Conservation (phyloP, 2,113 vertebrate species). For the Halcyon malimbica region DNA sequence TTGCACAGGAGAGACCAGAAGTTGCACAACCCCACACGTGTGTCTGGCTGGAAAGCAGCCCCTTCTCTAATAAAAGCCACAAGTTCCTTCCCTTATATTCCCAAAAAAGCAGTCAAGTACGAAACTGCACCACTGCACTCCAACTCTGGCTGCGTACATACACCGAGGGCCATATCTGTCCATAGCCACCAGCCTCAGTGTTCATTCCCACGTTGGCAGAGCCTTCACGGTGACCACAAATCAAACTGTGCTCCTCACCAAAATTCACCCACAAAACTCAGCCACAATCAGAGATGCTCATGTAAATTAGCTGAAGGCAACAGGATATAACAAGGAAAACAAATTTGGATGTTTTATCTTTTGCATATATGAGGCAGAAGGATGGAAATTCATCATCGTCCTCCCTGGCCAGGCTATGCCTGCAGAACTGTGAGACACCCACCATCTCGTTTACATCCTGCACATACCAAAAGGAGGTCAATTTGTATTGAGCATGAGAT, state of each 20-base stretch:
- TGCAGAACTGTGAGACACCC: not conserved
- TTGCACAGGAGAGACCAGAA: not conserved
- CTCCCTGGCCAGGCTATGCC: not conserved
- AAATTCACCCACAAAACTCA: not conserved
- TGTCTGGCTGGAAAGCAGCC: not conserved
- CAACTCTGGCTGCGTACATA: fast-evolving
- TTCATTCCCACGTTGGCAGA: not conserved
- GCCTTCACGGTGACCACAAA: fast-evolving
- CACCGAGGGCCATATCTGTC: fast-evolving
- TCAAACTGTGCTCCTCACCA: not conserved
- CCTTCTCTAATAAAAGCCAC: not conserved
- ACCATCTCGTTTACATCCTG: not conserved
- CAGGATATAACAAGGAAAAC: not conserved
- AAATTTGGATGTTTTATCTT: not conserved
- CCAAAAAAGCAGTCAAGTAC: not conserved
- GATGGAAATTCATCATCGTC: not conserved
- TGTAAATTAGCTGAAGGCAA: not conserved
- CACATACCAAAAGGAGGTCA: not conserved
- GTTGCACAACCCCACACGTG: not conserved
- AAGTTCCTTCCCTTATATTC: not conserved
- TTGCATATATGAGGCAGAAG: not conserved
- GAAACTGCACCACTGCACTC: not conserved
- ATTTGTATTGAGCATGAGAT: fast-evolving
- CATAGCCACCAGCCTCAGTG: fast-evolving
- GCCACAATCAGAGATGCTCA: not conserved